phyloP scores from a whole-genome alignment of 2,113 vertebrate species.

The Crotalus helleri region DNA sequence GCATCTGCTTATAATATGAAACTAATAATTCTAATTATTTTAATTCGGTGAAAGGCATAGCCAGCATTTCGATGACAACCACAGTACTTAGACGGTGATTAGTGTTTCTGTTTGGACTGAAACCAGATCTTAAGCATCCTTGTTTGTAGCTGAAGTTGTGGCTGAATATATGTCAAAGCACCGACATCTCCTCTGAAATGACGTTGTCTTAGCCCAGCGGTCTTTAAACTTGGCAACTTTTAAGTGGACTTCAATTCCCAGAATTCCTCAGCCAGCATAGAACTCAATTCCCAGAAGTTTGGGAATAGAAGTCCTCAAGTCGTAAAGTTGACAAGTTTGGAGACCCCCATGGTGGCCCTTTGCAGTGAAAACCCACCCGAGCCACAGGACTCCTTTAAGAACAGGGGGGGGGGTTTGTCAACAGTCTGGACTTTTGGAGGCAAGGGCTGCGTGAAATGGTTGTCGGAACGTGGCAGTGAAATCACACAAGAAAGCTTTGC shows the following conservation, averaged over 20 bases:
- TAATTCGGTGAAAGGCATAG: neutral
- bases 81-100: neutral
- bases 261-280: neutral
- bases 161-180: neutral
- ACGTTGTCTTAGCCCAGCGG: neutral
- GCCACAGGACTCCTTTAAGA: neutral
- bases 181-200: neutral
- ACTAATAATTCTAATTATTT: neutral
- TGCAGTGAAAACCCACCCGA: neutral
- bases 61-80: neutral
- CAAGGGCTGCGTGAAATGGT: neutral
- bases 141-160: neutral
- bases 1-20: neutral
- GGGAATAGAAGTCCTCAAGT: neutral
- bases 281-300: neutral
- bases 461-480: neutral
- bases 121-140: neutral
- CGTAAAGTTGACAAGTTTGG: neutral
- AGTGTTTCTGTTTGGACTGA: neutral
- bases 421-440: neutral
- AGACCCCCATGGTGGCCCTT: neutral
- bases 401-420: neutral
- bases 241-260: neutral
- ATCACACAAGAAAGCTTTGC: neutral
- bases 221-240: neutral